These are phyloP conservation scores for Chaetorhynchus papuensis DNA, from an alignment of 2,113 vertebrate genomes.

Conservation along the genomic window DNA sequence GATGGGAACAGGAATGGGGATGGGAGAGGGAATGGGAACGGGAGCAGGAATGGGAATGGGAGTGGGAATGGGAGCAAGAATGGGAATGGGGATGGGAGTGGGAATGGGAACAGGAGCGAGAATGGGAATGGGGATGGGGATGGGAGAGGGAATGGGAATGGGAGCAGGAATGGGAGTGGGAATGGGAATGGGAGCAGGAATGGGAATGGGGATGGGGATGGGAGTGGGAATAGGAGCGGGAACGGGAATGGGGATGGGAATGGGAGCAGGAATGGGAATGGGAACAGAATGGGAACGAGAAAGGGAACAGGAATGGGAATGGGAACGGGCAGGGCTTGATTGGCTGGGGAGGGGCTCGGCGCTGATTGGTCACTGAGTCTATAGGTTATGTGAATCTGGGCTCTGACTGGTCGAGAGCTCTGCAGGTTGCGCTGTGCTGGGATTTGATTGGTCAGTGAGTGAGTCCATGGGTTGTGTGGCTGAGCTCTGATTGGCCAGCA, in stretches of 20 bases:
- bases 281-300: too few species aligned
- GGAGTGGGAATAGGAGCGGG: fast-evolving
- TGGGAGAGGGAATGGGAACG: too few species aligned
- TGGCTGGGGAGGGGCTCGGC: not conserved
- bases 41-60: too few species aligned
- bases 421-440: not conserved
- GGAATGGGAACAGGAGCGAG: fast-evolving
- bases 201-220: fast-evolving
- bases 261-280: not conserved
- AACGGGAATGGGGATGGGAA: fast-evolving
- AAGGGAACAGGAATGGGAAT: fast-evolving
- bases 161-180: too few species aligned
- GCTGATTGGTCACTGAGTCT: not conserved
- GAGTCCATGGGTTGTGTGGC: too few species aligned
- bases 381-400: not conserved
- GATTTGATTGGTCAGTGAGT: not conserved
- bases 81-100: not conserved
- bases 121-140: not conserved
- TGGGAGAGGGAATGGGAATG: constrained; percentile 19
- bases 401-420: not conserved
- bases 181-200: too few species aligned
- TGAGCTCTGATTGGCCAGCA: not conserved
- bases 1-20: not conserved
- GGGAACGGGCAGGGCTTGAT: not conserved
- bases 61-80: fast-evolving